A percentile compares a stretch with the other conserved stretches of the same genome.
Evolutionary conservation across 2,113 vertebrate genomes (phyloP).

Genomic region (Uropsilus gracilis): DNA sequence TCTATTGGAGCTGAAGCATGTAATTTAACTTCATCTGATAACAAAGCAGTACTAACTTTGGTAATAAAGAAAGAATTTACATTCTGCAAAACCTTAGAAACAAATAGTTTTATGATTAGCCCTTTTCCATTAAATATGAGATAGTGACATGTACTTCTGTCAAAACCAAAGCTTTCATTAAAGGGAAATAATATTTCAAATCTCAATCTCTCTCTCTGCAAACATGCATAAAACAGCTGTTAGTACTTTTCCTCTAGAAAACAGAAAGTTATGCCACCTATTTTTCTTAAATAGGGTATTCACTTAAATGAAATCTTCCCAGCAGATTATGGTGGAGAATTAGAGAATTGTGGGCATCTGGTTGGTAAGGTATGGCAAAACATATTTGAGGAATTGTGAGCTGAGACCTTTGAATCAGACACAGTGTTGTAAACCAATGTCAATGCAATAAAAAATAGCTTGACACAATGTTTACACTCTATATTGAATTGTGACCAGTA

Average conservation of each 20-base stretch:
- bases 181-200: slow-evolving; percentile 19
- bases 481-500: slow-evolving; percentile 58
- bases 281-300: neutral
- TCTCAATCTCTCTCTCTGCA: neutral
- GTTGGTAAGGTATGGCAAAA: no score
- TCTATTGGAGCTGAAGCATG: slow-evolving; percentile 34
- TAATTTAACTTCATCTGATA: slow-evolving; percentile 38
- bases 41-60: neutral
- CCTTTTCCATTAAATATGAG: neutral
- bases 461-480: slow-evolving; percentile 13
- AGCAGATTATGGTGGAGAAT: no score
- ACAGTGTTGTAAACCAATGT: neutral
- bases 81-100: neutral
- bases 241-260: neutral
- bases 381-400: no score
- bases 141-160: neutral
- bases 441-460: neutral
- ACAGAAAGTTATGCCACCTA: neutral
- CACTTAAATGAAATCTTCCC: no score
- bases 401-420: no score
- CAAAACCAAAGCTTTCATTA: slow-evolving; percentile 11
- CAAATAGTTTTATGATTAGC: slow-evolving; percentile 18
- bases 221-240: neutral
- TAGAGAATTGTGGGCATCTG: no score
- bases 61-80: neutral